Evolutionary conservation across 2,797 vertebrate species (phyloP).

Genomic region (Pyrocephalus nanus): DNA sequence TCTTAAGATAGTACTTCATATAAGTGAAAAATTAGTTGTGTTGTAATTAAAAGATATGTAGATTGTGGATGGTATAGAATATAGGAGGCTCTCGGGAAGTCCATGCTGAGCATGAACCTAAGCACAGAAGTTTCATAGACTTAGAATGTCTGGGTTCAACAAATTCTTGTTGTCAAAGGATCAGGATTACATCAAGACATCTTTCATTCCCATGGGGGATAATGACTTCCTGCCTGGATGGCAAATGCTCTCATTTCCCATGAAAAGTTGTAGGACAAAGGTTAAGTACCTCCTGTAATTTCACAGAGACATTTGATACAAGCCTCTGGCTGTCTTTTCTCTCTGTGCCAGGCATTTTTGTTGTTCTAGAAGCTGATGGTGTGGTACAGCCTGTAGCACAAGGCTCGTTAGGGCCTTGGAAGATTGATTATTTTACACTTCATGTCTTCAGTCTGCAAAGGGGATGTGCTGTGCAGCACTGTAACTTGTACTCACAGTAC

Average conservation of each 20-base stretch:
- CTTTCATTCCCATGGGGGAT: neutral
- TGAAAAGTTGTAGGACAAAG: neutral
- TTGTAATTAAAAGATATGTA: neutral
- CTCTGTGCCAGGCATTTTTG: neutral
- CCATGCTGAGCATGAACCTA: neutral
- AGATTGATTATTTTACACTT: slow-evolving; percentile 31
- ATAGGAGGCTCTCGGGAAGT: neutral
- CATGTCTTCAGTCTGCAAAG: neutral
- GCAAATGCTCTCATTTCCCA: slow-evolving; percentile 16
- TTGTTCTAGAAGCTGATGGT: neutral
- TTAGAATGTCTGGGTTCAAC: neutral
- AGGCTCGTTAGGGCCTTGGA: neutral
- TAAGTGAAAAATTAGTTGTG: neutral
- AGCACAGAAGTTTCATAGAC: neutral
- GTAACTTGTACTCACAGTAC: neutral
- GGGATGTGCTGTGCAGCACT: neutral
- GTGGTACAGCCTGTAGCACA: neutral
- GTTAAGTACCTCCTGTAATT: slow-evolving; percentile 25
- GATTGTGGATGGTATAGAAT: neutral
- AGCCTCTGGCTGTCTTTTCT: neutral
- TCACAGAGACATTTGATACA: neutral
- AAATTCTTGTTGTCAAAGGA: neutral
- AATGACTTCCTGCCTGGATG: neutral
- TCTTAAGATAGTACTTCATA: neutral
- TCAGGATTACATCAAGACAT: neutral